These are phyloP conservation scores for Acrobasis repandana DNA, from an alignment of 2,888 invertebrate species.

Conservation along the genomic window DNA sequence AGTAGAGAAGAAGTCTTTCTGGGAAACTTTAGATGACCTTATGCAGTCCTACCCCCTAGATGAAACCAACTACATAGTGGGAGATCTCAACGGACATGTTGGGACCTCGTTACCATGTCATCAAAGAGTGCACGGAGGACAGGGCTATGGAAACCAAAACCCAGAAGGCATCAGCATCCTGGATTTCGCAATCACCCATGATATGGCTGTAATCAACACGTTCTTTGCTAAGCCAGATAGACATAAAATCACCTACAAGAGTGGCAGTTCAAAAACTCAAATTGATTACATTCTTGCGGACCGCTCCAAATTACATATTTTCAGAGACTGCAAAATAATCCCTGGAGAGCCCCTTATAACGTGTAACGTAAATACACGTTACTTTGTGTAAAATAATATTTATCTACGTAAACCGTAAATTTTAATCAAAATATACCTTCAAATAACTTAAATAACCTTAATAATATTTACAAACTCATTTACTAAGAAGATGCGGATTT, in stretches of 20 bases:
- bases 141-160: conserved; percentile 20
- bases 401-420: no score
- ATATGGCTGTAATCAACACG: no score
- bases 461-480: no score
- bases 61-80: conserved; percentile 24
- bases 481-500: no score
- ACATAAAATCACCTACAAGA: conserved; percentile 23
- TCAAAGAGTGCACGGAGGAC: conserved; percentile 25
- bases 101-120: conserved; percentile 24
- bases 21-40: conserved; percentile 24
- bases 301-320: no score
- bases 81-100: conserved; percentile 28
- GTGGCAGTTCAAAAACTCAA: conserved; percentile 15
- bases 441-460: no score
- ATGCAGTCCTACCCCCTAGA: conserved; percentile 22
- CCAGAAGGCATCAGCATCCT: neutral
- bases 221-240: conserved; percentile 18
- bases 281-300: conserved; percentile 25
- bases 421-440: no score
- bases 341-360: no score
- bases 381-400: no score
- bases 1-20: conserved; percentile 28
- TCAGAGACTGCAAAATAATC: no score
- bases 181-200: conserved; percentile 19
- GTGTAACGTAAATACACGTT: no score